phyloP scores from a whole-genome alignment of 1,140 invertebrate genomes.

The Thaumetopoea pityocampa region DNA sequence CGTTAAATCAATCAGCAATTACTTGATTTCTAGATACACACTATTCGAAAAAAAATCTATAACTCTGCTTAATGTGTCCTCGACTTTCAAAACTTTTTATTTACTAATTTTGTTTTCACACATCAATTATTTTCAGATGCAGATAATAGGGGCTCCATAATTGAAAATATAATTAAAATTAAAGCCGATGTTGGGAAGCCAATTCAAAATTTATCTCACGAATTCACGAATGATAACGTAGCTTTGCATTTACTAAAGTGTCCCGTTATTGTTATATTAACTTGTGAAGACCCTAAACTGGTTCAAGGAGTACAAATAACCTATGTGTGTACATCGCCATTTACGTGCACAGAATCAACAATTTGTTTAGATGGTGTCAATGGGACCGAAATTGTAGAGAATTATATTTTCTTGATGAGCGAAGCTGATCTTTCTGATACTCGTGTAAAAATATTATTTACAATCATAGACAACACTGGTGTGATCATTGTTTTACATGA shows the following conservation, averaged over 20 bases:
- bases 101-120: too few species aligned
- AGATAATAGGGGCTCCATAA: conserved; percentile 13
- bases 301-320: conserved; percentile 56
- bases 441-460: conserved; percentile 44
- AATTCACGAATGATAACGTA: conserved; percentile 26
- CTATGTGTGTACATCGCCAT: conserved; percentile 43
- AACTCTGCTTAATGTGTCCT: too few species aligned
- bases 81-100: too few species aligned
- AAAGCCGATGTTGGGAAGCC: conserved; percentile 53
- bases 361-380: conserved; percentile 54
- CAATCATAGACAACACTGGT: conserved; percentile 42
- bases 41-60: too few species aligned
- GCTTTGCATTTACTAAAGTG: conserved; percentile 41
- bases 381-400: conserved; percentile 60
- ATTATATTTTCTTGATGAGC: conserved; percentile 38
- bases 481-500: conserved; percentile 41
- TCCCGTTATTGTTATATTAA: conserved; percentile 46
- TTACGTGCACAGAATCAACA: conserved; percentile 41
- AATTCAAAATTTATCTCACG: conserved; percentile 34
- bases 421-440: conserved; percentile 39
- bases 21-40: too few species aligned
- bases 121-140: conserved; percentile 43
- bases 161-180: conserved; percentile 49
- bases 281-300: conserved; percentile 46
- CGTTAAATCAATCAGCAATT: too few species aligned